Evolutionary conservation across 2,113 vertebrate species (phyloP).

Genomic region (Ptyas mucosa): DNA sequence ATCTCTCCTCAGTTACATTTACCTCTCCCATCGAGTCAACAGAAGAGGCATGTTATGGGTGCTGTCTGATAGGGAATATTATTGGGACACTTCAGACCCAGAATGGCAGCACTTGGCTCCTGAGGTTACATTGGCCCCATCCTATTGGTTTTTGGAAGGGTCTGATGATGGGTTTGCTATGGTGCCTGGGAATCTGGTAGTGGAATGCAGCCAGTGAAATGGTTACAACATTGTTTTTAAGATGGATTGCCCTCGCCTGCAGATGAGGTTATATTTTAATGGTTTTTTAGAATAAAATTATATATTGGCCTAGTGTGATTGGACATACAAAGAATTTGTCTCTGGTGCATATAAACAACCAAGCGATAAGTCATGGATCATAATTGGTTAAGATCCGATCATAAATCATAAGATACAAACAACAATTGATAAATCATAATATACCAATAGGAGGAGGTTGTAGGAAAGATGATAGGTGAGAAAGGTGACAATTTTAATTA

Average conservation of each 20-base stretch:
- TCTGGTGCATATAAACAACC: background rate
- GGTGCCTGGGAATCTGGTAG: background rate
- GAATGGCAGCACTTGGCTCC: accelerated
- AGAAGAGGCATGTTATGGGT: background rate
- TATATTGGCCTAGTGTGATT: background rate
- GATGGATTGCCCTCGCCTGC: background rate
- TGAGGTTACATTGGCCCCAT: background rate
- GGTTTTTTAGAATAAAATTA: background rate
- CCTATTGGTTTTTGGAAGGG: background rate
- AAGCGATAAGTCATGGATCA: background rate
- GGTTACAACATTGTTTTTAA: background rate
- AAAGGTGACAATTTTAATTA: background rate
- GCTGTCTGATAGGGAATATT: background rate
- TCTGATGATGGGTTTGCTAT: background rate
- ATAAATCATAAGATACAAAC: background rate
- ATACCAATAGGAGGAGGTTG: background rate
- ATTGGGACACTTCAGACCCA: background rate
- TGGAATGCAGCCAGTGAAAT: background rate
- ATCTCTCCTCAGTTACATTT: background rate
- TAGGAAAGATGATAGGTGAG: background rate
- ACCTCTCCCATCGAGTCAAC: background rate
- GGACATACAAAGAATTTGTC: background rate
- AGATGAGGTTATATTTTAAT: background rate
- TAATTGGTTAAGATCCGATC: background rate
- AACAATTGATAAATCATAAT: background rate